Percentiles rank a stretch among this genome's conserved stretches.
These are phyloP conservation scores for Serripes groenlandicus DNA, from an alignment of 2,888 invertebrate species.

Conservation along the genomic window DNA sequence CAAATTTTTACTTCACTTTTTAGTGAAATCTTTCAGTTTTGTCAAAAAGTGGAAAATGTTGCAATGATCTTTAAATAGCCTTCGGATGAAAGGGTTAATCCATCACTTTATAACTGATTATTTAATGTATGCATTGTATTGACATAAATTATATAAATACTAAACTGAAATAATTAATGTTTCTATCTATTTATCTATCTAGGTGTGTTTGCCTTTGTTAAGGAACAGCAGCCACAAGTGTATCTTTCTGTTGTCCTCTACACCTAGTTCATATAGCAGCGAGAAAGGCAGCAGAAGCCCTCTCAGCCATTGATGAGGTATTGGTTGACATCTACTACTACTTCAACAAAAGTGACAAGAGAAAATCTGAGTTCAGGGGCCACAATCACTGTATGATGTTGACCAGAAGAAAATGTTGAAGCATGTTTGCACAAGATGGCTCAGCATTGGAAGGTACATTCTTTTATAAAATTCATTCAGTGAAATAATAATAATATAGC, in stretches of 20 bases:
- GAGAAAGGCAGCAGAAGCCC: slow-evolving; percentile 38
- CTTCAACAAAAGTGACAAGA: slow-evolving; percentile 45
- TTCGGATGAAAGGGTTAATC: too few species aligned
- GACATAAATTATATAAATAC: too few species aligned
- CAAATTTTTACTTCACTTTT: too few species aligned
- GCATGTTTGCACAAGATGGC: not conserved
- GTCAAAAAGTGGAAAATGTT: too few species aligned
- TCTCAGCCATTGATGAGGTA: slow-evolving; percentile 9
- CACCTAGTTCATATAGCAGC: slow-evolving; percentile 25
- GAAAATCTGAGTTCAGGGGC: slow-evolving; percentile 33
- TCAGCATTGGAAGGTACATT: slow-evolving; percentile 31
- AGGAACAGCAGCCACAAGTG: slow-evolving; percentile 40
- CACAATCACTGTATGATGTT: slow-evolving; percentile 32
- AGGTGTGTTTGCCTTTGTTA: slow-evolving; percentile 41
- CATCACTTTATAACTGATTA: too few species aligned
- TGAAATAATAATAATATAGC: too few species aligned
- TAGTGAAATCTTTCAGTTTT: too few species aligned
- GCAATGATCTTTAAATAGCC: too few species aligned
- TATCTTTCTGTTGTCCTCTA: slow-evolving; percentile 31
- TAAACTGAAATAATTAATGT: not conserved
- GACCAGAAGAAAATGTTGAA: slow-evolving; percentile 35
- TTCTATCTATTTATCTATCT: slow-evolving; percentile 1
- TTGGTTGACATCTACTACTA: slow-evolving; percentile 49
- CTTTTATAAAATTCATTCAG: too few species aligned
- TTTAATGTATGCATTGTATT: too few species aligned